Percentiles rank a stretch among this genome's conserved stretches.
Conservation (phyloP, 1,140 invertebrate genomes). For the Papilio machaon region DNA sequence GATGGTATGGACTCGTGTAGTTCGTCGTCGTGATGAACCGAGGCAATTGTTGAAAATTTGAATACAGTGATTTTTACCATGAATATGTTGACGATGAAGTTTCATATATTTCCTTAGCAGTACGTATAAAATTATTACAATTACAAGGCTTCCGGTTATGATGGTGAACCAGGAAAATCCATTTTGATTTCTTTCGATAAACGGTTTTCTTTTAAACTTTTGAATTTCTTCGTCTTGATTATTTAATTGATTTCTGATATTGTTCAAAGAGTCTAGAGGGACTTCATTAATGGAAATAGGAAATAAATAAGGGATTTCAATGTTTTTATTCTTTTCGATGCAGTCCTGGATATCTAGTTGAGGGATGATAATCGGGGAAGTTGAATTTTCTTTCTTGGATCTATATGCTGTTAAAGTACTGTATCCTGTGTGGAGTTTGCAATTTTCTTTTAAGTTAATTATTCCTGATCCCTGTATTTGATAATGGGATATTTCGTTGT, state of each 20-base stretch:
- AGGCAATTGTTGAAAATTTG: constrained; percentile 1
- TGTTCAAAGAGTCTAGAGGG: constrained; percentile 36
- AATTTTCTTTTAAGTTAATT: constrained; percentile 40
- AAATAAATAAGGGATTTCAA: constrained; percentile 27
- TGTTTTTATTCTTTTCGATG: constrained; percentile 23
- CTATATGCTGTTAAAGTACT: constrained; percentile 41
- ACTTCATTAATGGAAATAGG: constrained; percentile 40
- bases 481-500: constrained; percentile 43
- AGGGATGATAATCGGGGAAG: constrained; percentile 33
- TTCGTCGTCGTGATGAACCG: constrained; percentile 1
- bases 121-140: background rate
- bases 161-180: background rate
- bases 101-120: background rate
- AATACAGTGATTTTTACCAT: background rate
- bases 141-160: background rate
- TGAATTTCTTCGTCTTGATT: constrained; percentile 30
- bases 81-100: background rate
- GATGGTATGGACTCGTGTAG: background rate
- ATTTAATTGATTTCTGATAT: constrained; percentile 37
- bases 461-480: constrained; percentile 46
- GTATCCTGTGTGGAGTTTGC: constrained; percentile 45
- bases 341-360: constrained; percentile 34
- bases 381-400: background rate
- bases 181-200: background rate
- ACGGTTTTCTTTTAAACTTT: background rate